Evolutionary conservation across 2,888 invertebrate species (phyloP).

Genomic region (Lasioglossum pauxillum): DNA sequence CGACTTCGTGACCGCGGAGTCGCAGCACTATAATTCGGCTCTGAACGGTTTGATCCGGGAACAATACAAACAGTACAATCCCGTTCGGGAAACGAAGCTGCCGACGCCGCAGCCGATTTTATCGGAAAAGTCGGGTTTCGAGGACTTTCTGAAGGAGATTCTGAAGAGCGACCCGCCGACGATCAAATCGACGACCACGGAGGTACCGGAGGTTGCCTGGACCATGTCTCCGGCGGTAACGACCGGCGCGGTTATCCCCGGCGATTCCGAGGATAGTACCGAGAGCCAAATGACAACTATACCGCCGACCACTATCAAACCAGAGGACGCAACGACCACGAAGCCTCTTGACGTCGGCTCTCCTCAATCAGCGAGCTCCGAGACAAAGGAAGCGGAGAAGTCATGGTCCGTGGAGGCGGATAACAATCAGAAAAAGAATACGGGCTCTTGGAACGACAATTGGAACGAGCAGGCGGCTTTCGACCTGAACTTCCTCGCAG

Average conservation of each 20-base stretch:
- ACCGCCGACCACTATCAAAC: slow-evolving; percentile 75
- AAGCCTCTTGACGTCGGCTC: neutral
- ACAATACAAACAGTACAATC: slow-evolving; percentile 60
- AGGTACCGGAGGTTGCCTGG: slow-evolving; percentile 64
- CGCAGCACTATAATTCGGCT: slow-evolving; percentile 88
- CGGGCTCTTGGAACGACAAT: neutral
- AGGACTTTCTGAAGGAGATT: slow-evolving; percentile 74
- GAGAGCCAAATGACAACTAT: slow-evolving; percentile 59
- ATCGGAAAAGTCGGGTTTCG: slow-evolving; percentile 66
- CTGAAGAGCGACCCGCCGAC: slow-evolving; percentile 66
- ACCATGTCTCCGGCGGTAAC: slow-evolving; percentile 56
- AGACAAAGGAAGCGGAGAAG: neutral
- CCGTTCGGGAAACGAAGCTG: slow-evolving; percentile 46
- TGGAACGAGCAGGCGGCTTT: slow-evolving; percentile 2
- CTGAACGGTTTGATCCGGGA: slow-evolving; percentile 77
- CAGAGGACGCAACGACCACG: slow-evolving; percentile 81
- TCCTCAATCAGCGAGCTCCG: slow-evolving; percentile 67
- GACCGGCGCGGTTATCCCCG: slow-evolving; percentile 32
- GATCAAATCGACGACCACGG: slow-evolving; percentile 59
- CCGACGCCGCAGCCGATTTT: slow-evolving; percentile 32
- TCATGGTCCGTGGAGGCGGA: neutral
- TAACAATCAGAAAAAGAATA: neutral
- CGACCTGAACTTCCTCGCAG: neutral
- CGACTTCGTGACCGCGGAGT: slow-evolving; percentile 92
- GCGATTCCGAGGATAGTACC: slow-evolving; percentile 45